Percentiles rank a stretch among this genome's conserved stretches.
Evolutionary conservation across 2,113 vertebrate genomes (phyloP).

Genomic region (Sterna hirundo): DNA sequence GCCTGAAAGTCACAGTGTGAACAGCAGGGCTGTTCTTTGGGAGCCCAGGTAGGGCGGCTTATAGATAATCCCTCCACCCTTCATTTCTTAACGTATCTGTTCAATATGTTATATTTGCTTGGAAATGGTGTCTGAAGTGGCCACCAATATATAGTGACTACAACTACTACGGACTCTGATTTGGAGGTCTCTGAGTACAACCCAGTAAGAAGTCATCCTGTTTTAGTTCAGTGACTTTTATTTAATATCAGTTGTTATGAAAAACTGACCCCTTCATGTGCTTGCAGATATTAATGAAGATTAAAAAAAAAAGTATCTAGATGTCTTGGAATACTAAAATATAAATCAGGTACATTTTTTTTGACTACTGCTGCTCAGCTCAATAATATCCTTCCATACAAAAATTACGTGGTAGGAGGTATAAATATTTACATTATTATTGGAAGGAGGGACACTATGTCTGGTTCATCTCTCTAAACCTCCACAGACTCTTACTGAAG

Average conservation of each 20-base stretch:
- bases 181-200: background rate
- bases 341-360: background rate
- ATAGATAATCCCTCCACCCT: background rate
- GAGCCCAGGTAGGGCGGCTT: background rate
- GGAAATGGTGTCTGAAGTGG: background rate
- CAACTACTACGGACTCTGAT: fast-evolving
- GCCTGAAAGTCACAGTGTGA: background rate
- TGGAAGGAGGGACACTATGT: background rate
- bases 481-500: background rate
- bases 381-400: background rate
- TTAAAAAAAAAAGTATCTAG: background rate
- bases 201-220: background rate
- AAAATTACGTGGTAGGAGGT: background rate
- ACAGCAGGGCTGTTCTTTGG: background rate
- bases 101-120: background rate
- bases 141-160: background rate
- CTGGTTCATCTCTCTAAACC: background rate
- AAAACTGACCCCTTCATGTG: background rate
- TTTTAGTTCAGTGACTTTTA: background rate
- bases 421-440: background rate
- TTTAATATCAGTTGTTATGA: background rate
- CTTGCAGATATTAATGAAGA: background rate
- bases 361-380: background rate
- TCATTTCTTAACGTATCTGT: background rate
- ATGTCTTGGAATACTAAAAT: background rate